Evolutionary conservation across 2,113 vertebrate genomes (phyloP).

Genomic region (Lonchura striata): DNA sequence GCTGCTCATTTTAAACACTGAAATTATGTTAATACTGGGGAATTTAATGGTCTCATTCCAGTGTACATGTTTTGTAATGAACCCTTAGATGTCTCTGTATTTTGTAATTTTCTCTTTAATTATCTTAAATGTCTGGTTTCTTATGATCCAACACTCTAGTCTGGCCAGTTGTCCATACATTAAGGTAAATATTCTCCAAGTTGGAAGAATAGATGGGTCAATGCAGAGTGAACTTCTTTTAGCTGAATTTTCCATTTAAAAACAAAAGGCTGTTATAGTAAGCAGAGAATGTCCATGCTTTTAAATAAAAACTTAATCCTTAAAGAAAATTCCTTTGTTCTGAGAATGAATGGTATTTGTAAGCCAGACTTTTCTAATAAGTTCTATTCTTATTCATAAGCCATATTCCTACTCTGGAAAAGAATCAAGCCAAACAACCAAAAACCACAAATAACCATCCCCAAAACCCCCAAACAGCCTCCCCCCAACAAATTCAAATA

Average conservation of each 20-base stretch:
- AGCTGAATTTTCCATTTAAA: neutral
- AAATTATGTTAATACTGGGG: neutral
- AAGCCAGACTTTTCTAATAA: neutral
- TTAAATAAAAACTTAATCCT: neutral
- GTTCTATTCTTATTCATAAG: neutral
- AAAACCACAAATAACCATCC: neutral
- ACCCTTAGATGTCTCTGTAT: neutral
- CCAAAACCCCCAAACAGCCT: neutral
- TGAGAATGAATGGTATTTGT: neutral
- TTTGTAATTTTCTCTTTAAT: neutral
- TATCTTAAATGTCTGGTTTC: neutral
- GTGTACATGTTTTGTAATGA: neutral
- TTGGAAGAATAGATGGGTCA: neutral
- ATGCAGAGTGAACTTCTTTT: neutral
- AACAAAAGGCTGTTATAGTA: neutral
- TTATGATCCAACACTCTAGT: neutral
- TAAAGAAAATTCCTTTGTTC: neutral
- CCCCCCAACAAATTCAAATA: neutral
- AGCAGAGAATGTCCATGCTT: neutral
- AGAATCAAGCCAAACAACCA: neutral
- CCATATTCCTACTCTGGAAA: neutral
- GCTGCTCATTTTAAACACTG: neutral
- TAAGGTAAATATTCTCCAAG: neutral
- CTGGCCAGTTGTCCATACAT: neutral
- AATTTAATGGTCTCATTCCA: neutral